These are phyloP conservation scores for Danionella cerebrum DNA, from an alignment of 2,113 vertebrate species.

Conservation along the genomic window DNA sequence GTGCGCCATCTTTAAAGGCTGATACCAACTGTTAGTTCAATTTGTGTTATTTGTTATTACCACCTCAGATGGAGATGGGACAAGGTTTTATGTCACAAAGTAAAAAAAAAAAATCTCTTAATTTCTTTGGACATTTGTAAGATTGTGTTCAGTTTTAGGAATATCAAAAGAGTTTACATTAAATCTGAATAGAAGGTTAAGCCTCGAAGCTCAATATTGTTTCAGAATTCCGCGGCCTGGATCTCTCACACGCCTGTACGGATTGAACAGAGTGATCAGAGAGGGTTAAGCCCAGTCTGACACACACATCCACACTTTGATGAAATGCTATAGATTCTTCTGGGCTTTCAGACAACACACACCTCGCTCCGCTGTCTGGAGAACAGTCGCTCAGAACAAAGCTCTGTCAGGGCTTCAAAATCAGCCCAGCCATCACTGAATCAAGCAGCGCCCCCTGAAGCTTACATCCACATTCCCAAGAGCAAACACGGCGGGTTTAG, in stretches of 20 bases:
- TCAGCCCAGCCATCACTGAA: conserved; percentile 58
- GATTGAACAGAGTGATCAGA: conserved; percentile 71
- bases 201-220: conserved; percentile 58
- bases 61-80: no score
- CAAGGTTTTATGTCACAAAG: no score
- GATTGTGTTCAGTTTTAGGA: no score
- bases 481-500: conserved; percentile 68
- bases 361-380: conserved; percentile 70
- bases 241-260: conserved; percentile 64
- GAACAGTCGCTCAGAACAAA: conserved; percentile 73
- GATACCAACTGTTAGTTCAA: no score
- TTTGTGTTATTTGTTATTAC: no score
- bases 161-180: no score
- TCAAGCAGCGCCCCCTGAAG: conserved; percentile 50
- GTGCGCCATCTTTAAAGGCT: no score
- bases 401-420: conserved; percentile 67
- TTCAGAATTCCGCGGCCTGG: conserved; percentile 51
- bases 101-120: no score
- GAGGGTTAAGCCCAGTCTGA: no score
- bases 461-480: conserved; percentile 62
- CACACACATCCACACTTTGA: conserved; percentile 73
- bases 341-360: conserved; percentile 66
- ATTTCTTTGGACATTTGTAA: no score
- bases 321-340: conserved; percentile 68
- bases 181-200: no score